phyloP scores from a whole-genome alignment of 2,113 vertebrate species.

The Illadopsis cleaveri region DNA sequence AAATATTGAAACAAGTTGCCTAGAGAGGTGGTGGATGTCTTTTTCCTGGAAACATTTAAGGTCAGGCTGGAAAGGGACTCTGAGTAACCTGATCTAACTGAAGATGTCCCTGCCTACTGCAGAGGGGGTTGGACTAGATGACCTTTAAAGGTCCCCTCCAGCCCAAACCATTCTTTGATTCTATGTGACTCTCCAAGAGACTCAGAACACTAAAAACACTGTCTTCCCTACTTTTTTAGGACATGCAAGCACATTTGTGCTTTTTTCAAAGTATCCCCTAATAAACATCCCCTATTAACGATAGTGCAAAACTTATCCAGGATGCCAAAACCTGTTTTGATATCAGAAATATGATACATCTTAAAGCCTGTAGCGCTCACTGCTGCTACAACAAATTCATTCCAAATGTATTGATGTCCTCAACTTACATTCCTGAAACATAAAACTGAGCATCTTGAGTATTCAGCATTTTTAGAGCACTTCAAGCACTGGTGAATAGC shows the following conservation, averaged over 20 bases:
- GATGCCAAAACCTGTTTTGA: background rate
- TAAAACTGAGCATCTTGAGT: background rate
- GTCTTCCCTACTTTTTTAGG: background rate
- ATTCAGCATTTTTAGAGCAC: slow-evolving; percentile 16
- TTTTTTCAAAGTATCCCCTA: background rate
- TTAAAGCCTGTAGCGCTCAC: background rate
- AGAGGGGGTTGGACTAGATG: background rate
- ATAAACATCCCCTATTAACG: background rate
- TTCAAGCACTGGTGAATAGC: background rate
- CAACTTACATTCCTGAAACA: background rate
- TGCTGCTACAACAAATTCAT: background rate
- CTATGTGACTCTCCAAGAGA: background rate
- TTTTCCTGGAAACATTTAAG: background rate
- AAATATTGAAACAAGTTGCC: background rate
- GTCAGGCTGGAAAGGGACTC: background rate
- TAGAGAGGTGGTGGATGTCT: background rate
- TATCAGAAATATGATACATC: background rate
- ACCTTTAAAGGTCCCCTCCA: background rate
- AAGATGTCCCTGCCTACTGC: background rate
- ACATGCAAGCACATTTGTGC: background rate
- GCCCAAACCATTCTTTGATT: background rate
- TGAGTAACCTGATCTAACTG: background rate
- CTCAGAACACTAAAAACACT: background rate
- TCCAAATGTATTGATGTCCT: background rate
- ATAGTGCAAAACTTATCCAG: background rate